Base-by-base conservation (phyloP, 37 sponge, comb jelly and placozoan species). In the Bolinopsis microptera region DNA sequence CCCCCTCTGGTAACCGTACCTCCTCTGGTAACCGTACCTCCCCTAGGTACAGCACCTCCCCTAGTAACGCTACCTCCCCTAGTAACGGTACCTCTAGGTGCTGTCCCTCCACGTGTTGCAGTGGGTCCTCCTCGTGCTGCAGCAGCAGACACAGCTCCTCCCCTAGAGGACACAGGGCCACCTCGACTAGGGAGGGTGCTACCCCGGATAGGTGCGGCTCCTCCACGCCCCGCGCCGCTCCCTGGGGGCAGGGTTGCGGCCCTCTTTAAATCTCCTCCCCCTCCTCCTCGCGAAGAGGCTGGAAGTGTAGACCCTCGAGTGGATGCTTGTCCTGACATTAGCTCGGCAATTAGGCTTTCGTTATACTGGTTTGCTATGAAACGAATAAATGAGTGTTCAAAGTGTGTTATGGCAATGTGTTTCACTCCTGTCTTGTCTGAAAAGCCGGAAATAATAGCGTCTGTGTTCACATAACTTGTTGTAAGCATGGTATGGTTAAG, bases 11-110 rank as follows among this genome's bases (percentile, higher is more conserved):
- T n/a, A 8, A 28, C 75, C 5, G 3, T n/a, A 5, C 75, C 75
- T 23, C 75, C 75, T 28, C 75, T 72, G 18, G n/a, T 3, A 23
- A 28, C 75, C 5, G 75, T 24, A 21, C 75, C 75, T n/a, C 75
- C 75, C 31, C 75, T 72, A 21, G 75, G 75, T 72, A 28, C 75
- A 72, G 75, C 18, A 28, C 75, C 75, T 30, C 75, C 75, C 75
- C 75, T 72, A 24, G 75, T 8, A 24, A 28, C 75, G 18, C 22
- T 72, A n/a, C 75, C 75, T 30, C 75, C 75, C 31, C 75, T 72
- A 8, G 75, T 8, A 24, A 28, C 75, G 5, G 75, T 72, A 30
- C 75, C 75, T 72, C 75, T 8, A 24, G 75, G 13, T 24, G 31
- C 75, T 72, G 26, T 72, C 31, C 75, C 75, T 30, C 75, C 75